Evolutionary conservation across 2,113 vertebrate genomes (phyloP).

Genomic region (Scytalopus superciliaris): DNA sequence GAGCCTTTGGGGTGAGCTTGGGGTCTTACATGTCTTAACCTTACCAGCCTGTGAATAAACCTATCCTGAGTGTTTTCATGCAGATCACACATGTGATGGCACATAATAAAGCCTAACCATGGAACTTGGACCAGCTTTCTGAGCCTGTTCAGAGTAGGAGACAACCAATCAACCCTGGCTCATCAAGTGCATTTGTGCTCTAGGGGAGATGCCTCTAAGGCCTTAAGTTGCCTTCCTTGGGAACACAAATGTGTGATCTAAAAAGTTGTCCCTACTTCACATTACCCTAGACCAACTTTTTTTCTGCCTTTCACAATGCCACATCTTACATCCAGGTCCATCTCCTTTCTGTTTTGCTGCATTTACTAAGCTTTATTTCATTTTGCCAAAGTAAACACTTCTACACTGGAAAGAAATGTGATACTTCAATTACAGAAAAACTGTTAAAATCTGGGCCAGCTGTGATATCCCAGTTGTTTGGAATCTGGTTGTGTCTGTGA

Average conservation of each 20-base stretch:
- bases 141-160: accelerated
- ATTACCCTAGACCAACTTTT: neutral
- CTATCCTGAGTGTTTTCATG: neutral
- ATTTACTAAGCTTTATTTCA: neutral
- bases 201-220: neutral
- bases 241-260: neutral
- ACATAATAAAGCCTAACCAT: neutral
- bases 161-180: neutral
- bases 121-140: neutral
- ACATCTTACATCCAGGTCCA: neutral
- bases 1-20: neutral
- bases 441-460: neutral
- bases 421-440: neutral
- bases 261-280: neutral
- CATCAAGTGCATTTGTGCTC: accelerated
- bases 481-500: neutral
- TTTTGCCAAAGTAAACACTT: neutral
- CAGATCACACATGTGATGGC: neutral
- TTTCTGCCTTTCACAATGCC: neutral
- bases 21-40: neutral
- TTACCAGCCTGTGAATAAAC: neutral
- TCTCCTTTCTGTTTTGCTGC: neutral
- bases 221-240: neutral
- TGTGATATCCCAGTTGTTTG: neutral
- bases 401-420: neutral